A percentile compares a stretch with the other conserved stretches of the same genome.
Evolutionary conservation across 2,797 vertebrate genomes (phyloP).

Genomic region (Coregonus suidteri): DNA sequence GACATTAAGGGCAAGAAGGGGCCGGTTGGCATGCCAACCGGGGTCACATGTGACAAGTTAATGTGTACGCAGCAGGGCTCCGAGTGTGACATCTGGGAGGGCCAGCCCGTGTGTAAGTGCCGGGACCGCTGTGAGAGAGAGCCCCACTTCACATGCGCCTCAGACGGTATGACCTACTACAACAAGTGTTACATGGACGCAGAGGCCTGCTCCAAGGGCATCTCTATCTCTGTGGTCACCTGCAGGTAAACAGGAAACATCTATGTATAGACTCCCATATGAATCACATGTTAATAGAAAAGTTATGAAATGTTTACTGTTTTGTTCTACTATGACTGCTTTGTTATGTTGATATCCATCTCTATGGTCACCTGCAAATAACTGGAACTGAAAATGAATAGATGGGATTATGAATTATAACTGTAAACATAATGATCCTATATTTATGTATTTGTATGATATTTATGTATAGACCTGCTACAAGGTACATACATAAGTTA

Average conservation of each 20-base stretch:
- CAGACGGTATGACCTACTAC: conserved; percentile 97
- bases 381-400: too few relatives aligned
- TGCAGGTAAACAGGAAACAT: conserved; percentile 72
- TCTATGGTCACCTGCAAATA: too few relatives aligned
- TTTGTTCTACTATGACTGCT: too few relatives aligned
- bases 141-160: conserved; percentile 97
- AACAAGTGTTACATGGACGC: conserved; percentile 99
- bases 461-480: too few relatives aligned
- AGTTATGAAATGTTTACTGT: background rate
- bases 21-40: conserved; percentile 91
- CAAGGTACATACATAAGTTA: too few relatives aligned
- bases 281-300: background rate
- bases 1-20: conserved; percentile 90
- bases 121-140: conserved; percentile 95
- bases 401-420: too few relatives aligned
- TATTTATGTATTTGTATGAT: too few relatives aligned
- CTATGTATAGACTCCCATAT: background rate
- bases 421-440: too few relatives aligned
- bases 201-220: conserved; percentile 93
- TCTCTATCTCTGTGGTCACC: conserved; percentile 90
- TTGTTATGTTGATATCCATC: too few relatives aligned
- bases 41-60: conserved; percentile 93
- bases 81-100: conserved; percentile 97
- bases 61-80: conserved; percentile 98
- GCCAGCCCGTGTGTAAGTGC: conserved; percentile 97